A percentile compares a stretch with the other conserved stretches of the same genome.
Conservation (phyloP, 2,888 invertebrate genomes). For the Sisyra nigra region DNA sequence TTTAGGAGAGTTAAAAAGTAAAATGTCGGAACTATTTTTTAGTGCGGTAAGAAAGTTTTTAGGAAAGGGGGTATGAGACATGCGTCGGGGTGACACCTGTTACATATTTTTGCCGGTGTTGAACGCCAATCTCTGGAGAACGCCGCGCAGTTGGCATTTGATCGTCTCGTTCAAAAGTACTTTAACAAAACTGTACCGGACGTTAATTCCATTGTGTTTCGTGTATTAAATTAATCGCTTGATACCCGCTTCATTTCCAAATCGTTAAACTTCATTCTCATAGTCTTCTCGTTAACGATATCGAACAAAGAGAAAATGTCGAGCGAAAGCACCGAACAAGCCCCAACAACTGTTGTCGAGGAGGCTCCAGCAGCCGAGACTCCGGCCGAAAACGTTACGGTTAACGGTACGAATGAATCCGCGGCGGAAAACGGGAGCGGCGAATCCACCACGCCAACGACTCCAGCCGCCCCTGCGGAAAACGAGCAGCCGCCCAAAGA, state of each 20-base stretch:
- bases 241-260: not conserved
- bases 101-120: too few species aligned
- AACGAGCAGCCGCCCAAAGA: conserved; percentile 51
- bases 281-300: not conserved
- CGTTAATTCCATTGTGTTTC: not conserved
- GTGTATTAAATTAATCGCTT: not conserved
- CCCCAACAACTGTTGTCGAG: conserved; percentile 1
- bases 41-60: too few species aligned
- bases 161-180: too few species aligned
- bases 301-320: not conserved
- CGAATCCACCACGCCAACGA: conserved; percentile 9
- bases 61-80: too few species aligned
- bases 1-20: too few species aligned
- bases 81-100: too few species aligned
- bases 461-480: conserved; percentile 17
- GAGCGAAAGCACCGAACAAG: conserved; percentile 1
- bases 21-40: too few species aligned
- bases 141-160: too few species aligned
- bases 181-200: too few species aligned
- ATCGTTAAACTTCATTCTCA: not conserved
- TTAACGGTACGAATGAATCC: conserved; percentile 28
- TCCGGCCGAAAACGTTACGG: not conserved
- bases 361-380: not conserved
- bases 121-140: too few species aligned
- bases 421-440: conserved; percentile 18